Evolutionary conservation across 2,888 invertebrate species (phyloP), one percentile per base, ranked within the genome.

Genomic region (Lasiommata megera): DNA sequence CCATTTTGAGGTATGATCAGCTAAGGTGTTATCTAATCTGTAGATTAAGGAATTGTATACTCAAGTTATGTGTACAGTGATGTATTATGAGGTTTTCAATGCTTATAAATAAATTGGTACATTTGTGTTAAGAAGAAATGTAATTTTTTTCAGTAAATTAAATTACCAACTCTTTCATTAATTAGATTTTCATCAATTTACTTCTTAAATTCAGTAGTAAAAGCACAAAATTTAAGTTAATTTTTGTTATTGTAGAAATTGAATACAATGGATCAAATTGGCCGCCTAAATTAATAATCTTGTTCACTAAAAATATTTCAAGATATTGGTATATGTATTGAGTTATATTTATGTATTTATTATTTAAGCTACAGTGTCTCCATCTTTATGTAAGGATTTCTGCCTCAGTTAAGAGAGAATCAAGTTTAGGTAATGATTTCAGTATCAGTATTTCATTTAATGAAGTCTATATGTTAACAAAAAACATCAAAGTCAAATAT

Each of bases 11-110:
- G 23, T 44, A 53, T 41, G 47, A 54, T 54, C 57, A 34, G 34
- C 34, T 59, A 58, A 56, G 52, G 46, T 56, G 59, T 61, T 63
- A 66, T 65, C 60, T 62, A 60, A 66, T 66, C 58, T 65, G 17
- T 31, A 60, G 58, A 60, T 60, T 56, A 52, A 56, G 54, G 52
- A 60, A 55, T 54, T 51, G 50, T 54, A 61, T 56, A 57, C 43
- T 50, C 51, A 56, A 41, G 31, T 46, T 44, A 51, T 31, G n/a
- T 38, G 53, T 46, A 55, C 54, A 51, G 34, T 36, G 8, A 53
- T 29, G 11, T 50, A 50, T 37, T 11, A 43, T 18, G 18, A 23
- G 14, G 31, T 46, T 29, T 46, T 11, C 46, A 17, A 31, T 46
- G 9, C 31, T 31, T 46, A 29, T 29, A 44, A 44, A 44, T 12